These are phyloP conservation scores for Lophotriccus pileatus DNA, from an alignment of 2,797 vertebrate genomes.

Conservation along the genomic window DNA sequence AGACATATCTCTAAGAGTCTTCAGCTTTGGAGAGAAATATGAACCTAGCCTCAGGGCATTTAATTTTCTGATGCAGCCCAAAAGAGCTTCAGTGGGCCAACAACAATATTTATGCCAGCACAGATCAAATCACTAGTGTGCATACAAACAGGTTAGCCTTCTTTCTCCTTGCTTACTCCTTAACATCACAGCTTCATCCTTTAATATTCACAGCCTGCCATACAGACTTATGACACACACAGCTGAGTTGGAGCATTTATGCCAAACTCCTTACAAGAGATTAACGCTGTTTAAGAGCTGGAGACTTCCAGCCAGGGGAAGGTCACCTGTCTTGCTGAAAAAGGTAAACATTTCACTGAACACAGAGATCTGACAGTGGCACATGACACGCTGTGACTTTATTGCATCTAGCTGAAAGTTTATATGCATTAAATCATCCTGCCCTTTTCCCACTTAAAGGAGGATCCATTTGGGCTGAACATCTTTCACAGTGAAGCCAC, in stretches of 20 bases:
- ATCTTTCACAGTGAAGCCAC: neutral
- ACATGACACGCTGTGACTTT: rapidly evolving
- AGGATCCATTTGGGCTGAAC: neutral
- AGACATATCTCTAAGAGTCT: neutral
- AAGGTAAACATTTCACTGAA: neutral
- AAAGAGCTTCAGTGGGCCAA: neutral
- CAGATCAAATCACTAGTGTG: neutral
- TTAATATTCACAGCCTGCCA: neutral
- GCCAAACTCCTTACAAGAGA: neutral
- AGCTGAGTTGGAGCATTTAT: rapidly evolving
- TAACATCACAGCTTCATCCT: neutral
- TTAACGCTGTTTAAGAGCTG: neutral
- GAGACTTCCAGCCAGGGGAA: neutral
- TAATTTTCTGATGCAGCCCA: neutral
- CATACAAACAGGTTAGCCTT: neutral
- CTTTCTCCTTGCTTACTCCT: neutral
- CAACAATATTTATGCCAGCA: neutral
- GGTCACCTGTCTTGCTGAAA: neutral
- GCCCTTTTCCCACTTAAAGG: neutral
- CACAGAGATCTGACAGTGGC: neutral
- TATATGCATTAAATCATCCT: neutral
- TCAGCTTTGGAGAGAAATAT: neutral
- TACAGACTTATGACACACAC: neutral
- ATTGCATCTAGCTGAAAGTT: neutral
- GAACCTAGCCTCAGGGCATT: neutral